Base-by-base conservation (phyloP, 2,113 vertebrate species). In the Pluvianellus socialis region DNA sequence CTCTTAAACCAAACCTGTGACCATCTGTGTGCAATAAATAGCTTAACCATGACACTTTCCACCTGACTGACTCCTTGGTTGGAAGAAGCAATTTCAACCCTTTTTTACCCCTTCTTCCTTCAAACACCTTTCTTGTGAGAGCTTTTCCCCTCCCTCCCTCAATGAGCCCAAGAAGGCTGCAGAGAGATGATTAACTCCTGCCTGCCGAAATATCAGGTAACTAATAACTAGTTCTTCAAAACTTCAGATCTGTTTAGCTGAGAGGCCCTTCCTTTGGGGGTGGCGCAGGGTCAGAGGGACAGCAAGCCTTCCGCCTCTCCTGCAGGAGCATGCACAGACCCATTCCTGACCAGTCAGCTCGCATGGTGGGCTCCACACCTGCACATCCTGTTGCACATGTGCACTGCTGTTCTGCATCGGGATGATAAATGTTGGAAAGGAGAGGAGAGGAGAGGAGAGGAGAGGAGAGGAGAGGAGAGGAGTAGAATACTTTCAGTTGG, bases 341-440 rank as follows among this genome's bases (percentile, higher is more conserved):
- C 19, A 4, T 50, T 44, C 55, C 40, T 88, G 32, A 53, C 20
- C 20, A 66, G 12, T 3, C 1, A 0, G 2, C 21, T 56, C 3
- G 4, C 14, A 62, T 10, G 11, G 21, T 23, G 50, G 13, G 17
- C 33, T 63, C 35, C 49, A 59, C 0, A 1, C 12, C 38, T 44
- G n/a, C 44, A 87, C 12, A 6, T 16, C 16, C 32, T 9, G 1
- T 23, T 38, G 26, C 28, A 19, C 4, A 0, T 1, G 1, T 35
- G 52, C 42, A 32, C 15, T 47, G 42, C 16, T 82, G 13, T 28
- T 50, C 53, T 85, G 35, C 73, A 49, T 22, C 2, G 1, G 18
- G 15, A 44, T 18, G 18, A 40, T 14, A 35, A 44, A 62, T 14
- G 14, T 24, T 24, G n/a, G 17, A 45, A 16, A 45, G 18, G 17